Conservation (phyloP, 1,140 invertebrate species). For the Vanessa tameamea region DNA sequence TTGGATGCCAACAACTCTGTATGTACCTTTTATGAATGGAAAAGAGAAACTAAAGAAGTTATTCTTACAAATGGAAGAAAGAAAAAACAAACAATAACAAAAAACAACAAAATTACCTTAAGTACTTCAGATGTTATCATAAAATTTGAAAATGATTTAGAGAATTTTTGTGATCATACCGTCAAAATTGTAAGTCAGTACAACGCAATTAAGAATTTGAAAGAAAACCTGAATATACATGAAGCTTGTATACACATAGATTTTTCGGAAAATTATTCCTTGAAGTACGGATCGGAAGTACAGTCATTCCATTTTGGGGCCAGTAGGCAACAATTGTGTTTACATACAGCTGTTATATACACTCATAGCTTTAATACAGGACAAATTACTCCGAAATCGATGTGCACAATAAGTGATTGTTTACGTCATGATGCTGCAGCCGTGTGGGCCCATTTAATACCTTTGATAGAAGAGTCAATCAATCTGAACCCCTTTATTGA, state of each 20-base stretch:
- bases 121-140: too few relatives aligned
- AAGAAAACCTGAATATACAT: not conserved
- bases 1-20: too few relatives aligned
- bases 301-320: slow-evolving; percentile 29
- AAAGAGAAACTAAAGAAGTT: too few relatives aligned
- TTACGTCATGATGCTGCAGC: slow-evolving; percentile 1
- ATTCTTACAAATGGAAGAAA: too few relatives aligned
- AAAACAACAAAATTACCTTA: too few relatives aligned
- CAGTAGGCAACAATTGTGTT: slow-evolving; percentile 6
- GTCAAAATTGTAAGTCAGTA: not conserved
- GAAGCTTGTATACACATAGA: slow-evolving; percentile 4
- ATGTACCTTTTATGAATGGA: too few relatives aligned
- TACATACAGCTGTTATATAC: slow-evolving; percentile 28
- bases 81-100: too few relatives aligned
- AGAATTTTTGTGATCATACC: not conserved
- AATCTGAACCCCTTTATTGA: too few relatives aligned
- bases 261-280: slow-evolving; percentile 19
- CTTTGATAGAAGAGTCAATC: not conserved
- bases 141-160: not conserved
- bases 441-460: not conserved
- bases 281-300: slow-evolving; percentile 17
- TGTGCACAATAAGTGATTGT: not conserved
- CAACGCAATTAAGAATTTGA: not conserved
- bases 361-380: not conserved
- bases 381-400: not conserved